A percentile compares a stretch with the other conserved stretches of the same genome.
phyloP scores from a whole-genome alignment of 37 sponge, comb jelly and placozoan species.

The Crambe crambe region DNA sequence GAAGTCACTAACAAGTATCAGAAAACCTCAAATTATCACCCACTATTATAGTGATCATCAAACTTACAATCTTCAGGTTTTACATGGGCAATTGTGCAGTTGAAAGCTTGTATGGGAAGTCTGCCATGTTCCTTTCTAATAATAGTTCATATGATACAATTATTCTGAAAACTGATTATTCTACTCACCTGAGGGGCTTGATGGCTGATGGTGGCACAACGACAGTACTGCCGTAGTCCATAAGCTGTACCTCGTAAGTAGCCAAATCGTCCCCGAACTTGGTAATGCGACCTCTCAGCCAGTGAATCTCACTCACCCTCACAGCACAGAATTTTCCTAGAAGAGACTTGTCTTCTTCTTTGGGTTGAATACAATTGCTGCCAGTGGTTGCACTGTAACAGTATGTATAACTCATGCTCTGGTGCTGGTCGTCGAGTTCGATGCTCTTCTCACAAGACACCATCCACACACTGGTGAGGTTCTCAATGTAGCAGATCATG shows the following conservation, averaged over 20 bases:
- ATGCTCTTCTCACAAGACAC: slow-evolving; percentile 18
- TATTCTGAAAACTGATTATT: not conserved
- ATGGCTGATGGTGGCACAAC: slow-evolving; percentile 39
- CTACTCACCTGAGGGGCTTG: slow-evolving; percentile 47
- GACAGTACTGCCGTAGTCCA: slow-evolving; percentile 67
- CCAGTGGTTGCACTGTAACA: slow-evolving; percentile 6
- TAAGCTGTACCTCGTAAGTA: slow-evolving; percentile 48
- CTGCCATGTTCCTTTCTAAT: slow-evolving; percentile 38
- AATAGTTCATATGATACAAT: not conserved
- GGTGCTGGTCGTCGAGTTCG: slow-evolving; percentile 49
- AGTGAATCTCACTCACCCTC: slow-evolving; percentile 51
- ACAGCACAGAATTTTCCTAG: slow-evolving; percentile 60
- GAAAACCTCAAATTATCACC: not conserved
- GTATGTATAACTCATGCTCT: slow-evolving; percentile 55
- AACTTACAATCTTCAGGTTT: slow-evolving; percentile 17
- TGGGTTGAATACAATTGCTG: not conserved
- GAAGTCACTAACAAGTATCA: not conserved
- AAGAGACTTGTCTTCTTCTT: slow-evolving; percentile 13
- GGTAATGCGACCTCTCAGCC: slow-evolving; percentile 50
- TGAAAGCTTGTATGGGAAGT: slow-evolving; percentile 44
- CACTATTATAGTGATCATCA: not conserved
- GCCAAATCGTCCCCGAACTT: slow-evolving; percentile 10
- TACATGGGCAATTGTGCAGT: slow-evolving; percentile 35
- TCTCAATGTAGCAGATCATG: slow-evolving; percentile 62
- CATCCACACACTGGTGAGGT: slow-evolving; percentile 45